A percentile compares a stretch with the other conserved stretches of the same genome.
phyloP scores from a whole-genome alignment of 2,888 invertebrate genomes.

The Osmoderma eremita region DNA sequence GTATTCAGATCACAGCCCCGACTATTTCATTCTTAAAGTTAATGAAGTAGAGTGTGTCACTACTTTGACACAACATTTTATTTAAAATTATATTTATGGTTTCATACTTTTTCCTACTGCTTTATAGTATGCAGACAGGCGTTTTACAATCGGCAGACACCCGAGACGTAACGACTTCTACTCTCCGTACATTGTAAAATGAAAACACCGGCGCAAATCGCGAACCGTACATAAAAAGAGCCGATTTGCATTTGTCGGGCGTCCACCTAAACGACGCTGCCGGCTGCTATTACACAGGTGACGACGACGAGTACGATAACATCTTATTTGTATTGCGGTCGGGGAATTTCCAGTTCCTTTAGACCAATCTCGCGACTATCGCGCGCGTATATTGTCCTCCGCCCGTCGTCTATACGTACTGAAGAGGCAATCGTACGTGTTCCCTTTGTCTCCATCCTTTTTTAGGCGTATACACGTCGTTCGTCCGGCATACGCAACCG shows the following conservation, averaged over 20 bases:
- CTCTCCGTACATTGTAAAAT: not conserved
- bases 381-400: not conserved
- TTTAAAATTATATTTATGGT: too few relatives aligned
- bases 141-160: too few relatives aligned
- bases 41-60: too few relatives aligned
- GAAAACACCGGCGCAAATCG: not conserved
- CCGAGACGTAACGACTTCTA: too few relatives aligned
- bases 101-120: too few relatives aligned
- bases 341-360: conserved; percentile 49
- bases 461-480: conserved; percentile 27
- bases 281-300: conserved; percentile 28
- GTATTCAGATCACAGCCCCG: too few relatives aligned
- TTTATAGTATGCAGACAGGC: too few relatives aligned
- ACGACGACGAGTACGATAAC: conserved; percentile 45
- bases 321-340: conserved; percentile 51
- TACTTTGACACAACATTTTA: too few relatives aligned
- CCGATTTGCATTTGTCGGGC: conserved; percentile 13
- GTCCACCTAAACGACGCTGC: not conserved
- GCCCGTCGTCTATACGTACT: conserved; percentile 5
- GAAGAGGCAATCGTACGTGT: conserved; percentile 29
- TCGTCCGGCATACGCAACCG: conserved; percentile 37
- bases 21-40: too few relatives aligned
- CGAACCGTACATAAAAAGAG: conserved; percentile 5
- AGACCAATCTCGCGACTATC: conserved; percentile 30
- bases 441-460: conserved; percentile 41